Base-by-base conservation (phyloP, 2,797 vertebrate species). In the Leptodactylus fallax region DNA sequence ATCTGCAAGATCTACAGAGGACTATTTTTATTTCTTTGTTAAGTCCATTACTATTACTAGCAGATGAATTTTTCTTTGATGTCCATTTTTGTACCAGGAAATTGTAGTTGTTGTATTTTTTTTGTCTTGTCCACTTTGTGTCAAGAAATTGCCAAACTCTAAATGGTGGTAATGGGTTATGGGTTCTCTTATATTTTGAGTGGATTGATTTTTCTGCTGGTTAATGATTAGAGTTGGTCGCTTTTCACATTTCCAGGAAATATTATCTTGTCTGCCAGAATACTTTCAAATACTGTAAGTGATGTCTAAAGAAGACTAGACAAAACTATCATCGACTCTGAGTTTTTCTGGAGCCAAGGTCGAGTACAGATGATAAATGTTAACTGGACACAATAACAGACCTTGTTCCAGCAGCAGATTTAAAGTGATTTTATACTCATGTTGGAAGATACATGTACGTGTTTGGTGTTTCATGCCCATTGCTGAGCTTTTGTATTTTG, bases 281-380 rank as follows among this genome's bases (percentile, higher is more conserved):
- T 65, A 36, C 47, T 55, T 12, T 77, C 61, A 23, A 51, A n/a
- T 82, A 45, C 25, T 69, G 58, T 79, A 77, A 87, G 79, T 83
- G 78, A 87, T 83, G 36, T 58, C 12, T 14, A 51, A 47, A 83
- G 36, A n/a, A 87, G 81, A 83, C 81, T 83, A 80, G 87, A 87
- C 88, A 89, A 60, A 72, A 80, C 83, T 87, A 79, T 87, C 78
- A 36, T 74, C 27, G 36, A 51, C 80, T 63, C 61, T 81, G 25
- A 27, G 58, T 71, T 87, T 56, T 83, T n/a, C 63, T 65, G 67
- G 67, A 85, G 58, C 55, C 83, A 88, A 88, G 87, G 87, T 85
- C 83, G 85, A 65, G 19, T 19, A 65, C 67, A 85, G 14, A 76
- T 69, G 79, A 87, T 58, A 74, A 76, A 81, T 84, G 81, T 84